Percentiles rank a stretch among this genome's conserved stretches.
Evolutionary conservation across 2,888 invertebrate genomes (phyloP).

Genomic region (Hyposoter dolosus): DNA sequence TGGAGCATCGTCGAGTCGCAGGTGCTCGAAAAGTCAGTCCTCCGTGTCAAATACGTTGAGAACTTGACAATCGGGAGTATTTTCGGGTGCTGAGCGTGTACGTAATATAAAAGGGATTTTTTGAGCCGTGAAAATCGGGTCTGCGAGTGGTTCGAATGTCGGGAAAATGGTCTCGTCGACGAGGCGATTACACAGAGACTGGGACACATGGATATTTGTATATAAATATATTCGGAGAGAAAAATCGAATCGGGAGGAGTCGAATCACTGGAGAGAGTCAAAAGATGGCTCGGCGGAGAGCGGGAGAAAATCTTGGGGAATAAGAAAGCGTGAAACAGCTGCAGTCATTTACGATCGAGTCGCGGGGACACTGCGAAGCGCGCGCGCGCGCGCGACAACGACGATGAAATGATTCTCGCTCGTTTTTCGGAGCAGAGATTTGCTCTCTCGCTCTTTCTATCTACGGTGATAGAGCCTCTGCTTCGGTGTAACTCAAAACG

Average conservation of each 20-base stretch:
- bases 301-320: conserved; percentile 27
- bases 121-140: conserved; percentile 53
- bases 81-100: not conserved
- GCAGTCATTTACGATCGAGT: conserved; percentile 65
- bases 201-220: not conserved
- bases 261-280: conserved; percentile 16
- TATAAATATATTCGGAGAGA: not conserved
- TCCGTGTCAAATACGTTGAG: conserved; percentile 31
- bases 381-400: not conserved
- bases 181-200: conserved; percentile 2
- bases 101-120: conserved; percentile 30
- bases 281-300: not conserved
- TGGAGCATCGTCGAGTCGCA: conserved; percentile 29
- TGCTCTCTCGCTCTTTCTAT: conserved; percentile 10
- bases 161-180: conserved; percentile 57
- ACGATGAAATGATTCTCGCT: conserved; percentile 55
- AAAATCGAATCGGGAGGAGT: conserved; percentile 43
- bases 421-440: conserved; percentile 28
- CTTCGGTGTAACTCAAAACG: conserved; percentile 71
- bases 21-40: conserved; percentile 57
- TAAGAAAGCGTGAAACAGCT: conserved; percentile 76
- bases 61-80: conserved; percentile 27
- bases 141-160: conserved; percentile 25
- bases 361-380: conserved; percentile 14
- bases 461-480: conserved; percentile 77